Evolutionary conservation across 2,797 vertebrate species (phyloP).

Genomic region (Brotula barbata): DNA sequence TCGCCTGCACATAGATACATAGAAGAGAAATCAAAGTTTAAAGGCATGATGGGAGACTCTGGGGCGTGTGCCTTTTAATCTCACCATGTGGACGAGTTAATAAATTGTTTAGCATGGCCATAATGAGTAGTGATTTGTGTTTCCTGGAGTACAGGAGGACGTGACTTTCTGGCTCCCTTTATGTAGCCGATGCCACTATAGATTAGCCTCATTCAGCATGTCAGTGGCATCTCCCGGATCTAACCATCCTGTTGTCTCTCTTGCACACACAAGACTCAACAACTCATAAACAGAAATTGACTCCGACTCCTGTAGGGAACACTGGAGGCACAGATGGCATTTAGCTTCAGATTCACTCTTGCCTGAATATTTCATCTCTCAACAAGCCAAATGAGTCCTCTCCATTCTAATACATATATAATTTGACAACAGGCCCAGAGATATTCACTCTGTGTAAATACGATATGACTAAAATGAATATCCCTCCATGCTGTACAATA

Average conservation of each 20-base stretch:
- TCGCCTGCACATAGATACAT: slow-evolving; percentile 5
- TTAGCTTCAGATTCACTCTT: slow-evolving; percentile 72
- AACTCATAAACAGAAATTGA: slow-evolving; percentile 76
- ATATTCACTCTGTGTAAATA: slow-evolving; percentile 65
- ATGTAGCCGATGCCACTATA: slow-evolving; percentile 67
- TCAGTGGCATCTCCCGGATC: slow-evolving; percentile 71
- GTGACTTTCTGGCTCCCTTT: slow-evolving; percentile 64
- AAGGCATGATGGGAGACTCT: slow-evolving; percentile 30
- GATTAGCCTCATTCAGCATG: slow-evolving; percentile 69
- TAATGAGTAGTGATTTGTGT: slow-evolving; percentile 70
- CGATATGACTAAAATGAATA: slow-evolving; percentile 64
- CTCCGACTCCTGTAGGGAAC: slow-evolving; percentile 73
- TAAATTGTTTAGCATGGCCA: slow-evolving; percentile 65
- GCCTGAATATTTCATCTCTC: slow-evolving; percentile 78
- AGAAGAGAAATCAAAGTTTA: slow-evolving; percentile 15
- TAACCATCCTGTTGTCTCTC: slow-evolving; percentile 65
- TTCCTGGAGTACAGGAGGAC: slow-evolving; percentile 60
- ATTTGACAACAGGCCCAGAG: slow-evolving; percentile 68
- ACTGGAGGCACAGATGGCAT: slow-evolving; percentile 75
- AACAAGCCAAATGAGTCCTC: slow-evolving; percentile 72
- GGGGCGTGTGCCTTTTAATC: slow-evolving; percentile 52
- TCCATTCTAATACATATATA: slow-evolving; percentile 73
- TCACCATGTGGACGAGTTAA: slow-evolving; percentile 47
- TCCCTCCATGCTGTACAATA: slow-evolving; percentile 58
- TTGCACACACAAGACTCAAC: slow-evolving; percentile 63